Evolutionary conservation across 2,113 vertebrate genomes (phyloP).

Genomic region (Lutjanus erythropterus): DNA sequence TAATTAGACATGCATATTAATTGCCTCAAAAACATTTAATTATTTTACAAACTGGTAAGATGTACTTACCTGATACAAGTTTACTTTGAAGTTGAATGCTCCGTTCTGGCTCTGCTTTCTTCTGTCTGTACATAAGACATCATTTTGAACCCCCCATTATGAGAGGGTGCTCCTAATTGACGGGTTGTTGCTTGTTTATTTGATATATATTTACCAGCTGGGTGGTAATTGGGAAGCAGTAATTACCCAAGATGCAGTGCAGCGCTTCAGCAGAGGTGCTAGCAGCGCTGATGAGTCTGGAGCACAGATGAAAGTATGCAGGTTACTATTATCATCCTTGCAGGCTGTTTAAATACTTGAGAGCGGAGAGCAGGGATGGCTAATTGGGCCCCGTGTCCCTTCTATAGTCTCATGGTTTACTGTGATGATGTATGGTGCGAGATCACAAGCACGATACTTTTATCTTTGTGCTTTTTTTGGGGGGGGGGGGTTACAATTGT

Average conservation of each 20-base stretch:
- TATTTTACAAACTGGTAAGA: conserved; percentile 68
- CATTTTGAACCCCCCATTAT: conserved; percentile 74
- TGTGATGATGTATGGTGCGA: conserved; percentile 52
- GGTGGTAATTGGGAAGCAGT: conserved; percentile 83
- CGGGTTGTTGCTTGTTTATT: conserved; percentile 86
- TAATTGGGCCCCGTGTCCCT: conserved; percentile 74
- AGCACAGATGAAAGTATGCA: conserved; percentile 75
- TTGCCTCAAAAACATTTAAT: conserved; percentile 71
- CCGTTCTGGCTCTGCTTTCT: conserved; percentile 38
- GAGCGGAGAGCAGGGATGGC: conserved; percentile 59
- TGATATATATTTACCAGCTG: conserved; percentile 84
- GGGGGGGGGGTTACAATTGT: conserved; percentile 50
- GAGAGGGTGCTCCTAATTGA: conserved; percentile 83
- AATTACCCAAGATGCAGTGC: conserved; percentile 82
- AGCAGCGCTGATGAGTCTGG: conserved; percentile 60
- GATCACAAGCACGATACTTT: conserved; percentile 51
- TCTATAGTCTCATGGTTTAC: conserved; percentile 67
- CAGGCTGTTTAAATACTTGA: conserved; percentile 69
- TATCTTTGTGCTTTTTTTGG: conserved; percentile 16
- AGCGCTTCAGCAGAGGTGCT: conserved; percentile 62
- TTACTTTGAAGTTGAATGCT: conserved; percentile 77
- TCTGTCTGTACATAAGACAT: conserved; percentile 68
- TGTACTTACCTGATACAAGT: conserved; percentile 57
- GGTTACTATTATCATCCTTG: conserved; percentile 68
- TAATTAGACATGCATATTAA: conserved; percentile 74